Evolutionary conservation across 2,797 vertebrate species (phyloP).

Genomic region (Gastrophryne carolinensis): DNA sequence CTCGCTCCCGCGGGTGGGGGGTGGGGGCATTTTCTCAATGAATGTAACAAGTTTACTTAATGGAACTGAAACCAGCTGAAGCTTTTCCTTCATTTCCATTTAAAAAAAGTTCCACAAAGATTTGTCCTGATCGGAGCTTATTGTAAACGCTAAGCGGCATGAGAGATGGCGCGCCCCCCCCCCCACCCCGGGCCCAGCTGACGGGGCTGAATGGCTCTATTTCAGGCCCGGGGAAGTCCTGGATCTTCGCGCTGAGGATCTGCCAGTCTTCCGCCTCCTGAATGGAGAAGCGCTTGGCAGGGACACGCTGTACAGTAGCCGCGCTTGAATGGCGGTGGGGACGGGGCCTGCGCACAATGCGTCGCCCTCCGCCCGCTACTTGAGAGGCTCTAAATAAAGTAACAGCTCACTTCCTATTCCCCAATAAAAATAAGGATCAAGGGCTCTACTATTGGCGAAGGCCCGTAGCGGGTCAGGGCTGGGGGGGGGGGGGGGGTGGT

Average conservation of each 20-base stretch:
- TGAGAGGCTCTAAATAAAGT: slow-evolving; percentile 59
- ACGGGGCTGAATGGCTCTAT: slow-evolving; percentile 10
- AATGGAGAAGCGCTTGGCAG: slow-evolving; percentile 52
- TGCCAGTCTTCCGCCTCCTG: slow-evolving; percentile 27
- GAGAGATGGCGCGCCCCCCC: not conserved
- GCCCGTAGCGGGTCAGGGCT: too few species aligned
- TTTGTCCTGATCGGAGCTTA: slow-evolving; percentile 42
- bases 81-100: slow-evolving; percentile 41
- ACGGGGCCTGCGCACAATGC: slow-evolving; percentile 64
- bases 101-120: slow-evolving; percentile 41
- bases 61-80: slow-evolving; percentile 39
- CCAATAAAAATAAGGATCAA: not conserved
- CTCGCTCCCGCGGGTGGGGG: slow-evolving; percentile 8
- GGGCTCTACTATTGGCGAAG: too few species aligned
- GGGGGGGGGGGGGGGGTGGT: too few species aligned
- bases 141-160: slow-evolving; percentile 32
- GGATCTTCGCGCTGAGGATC: slow-evolving; percentile 1
- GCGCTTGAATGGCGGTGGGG: slow-evolving; percentile 64
- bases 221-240: slow-evolving; percentile 22
- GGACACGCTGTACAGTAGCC: slow-evolving; percentile 62
- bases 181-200: not conserved
- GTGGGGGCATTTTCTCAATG: slow-evolving; percentile 37
- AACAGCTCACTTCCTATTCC: slow-evolving; percentile 11
- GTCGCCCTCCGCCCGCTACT: slow-evolving; percentile 62
- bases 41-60: slow-evolving; percentile 44